Evolutionary conservation across 2,797 vertebrate species (phyloP), one percentile per base, ranked within the genome.

Genomic region (Alcedo quadribrachys): DNA sequence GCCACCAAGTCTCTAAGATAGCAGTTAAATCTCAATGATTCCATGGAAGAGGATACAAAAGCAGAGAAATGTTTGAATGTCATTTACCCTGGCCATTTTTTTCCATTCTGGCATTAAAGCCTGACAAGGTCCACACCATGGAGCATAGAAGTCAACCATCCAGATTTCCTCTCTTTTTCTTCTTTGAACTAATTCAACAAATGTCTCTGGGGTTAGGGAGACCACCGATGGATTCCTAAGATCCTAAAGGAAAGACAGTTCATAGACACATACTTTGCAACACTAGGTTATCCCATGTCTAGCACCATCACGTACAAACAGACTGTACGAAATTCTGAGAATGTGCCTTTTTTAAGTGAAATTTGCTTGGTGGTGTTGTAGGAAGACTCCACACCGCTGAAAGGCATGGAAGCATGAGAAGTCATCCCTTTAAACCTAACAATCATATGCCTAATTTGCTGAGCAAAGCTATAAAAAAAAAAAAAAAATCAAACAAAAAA

Each of bases 111-210:
- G 99, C 97, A 99, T 97, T 95, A 99, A 97, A 45, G 98, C 98
- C 96, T 99, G 99, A 91, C 99, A 99, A 5, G 99, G 99, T 55
- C 99, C 99, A 73, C 99, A 99, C 99, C 99, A 99, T 0, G 99
- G 99, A 74, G 99, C 99, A 1, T 98, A 99, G 97, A 99, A 99
- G 94, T 99, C 99, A 83, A 99, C 98, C 83, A 98, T 98, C 99
- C 99, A 99, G 46, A 97, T 94, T 93, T 99, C 98, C 0, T 97
- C 97, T 35, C 80, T 90, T 78, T 97, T 98, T 90, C 98, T 97
- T 95, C 97, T 98, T 96, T 97, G 98, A 70, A 99, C 98, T 94
- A 98, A 97, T 88, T 98, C 97, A 27, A 63, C 90, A 86, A 99
- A 99, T 45, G 97, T 98, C 60, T 97, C 97, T 18, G 98, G 98